phyloP scores from a whole-genome alignment of 2,888 invertebrate genomes.

The Yponomeuta plumbellus region DNA sequence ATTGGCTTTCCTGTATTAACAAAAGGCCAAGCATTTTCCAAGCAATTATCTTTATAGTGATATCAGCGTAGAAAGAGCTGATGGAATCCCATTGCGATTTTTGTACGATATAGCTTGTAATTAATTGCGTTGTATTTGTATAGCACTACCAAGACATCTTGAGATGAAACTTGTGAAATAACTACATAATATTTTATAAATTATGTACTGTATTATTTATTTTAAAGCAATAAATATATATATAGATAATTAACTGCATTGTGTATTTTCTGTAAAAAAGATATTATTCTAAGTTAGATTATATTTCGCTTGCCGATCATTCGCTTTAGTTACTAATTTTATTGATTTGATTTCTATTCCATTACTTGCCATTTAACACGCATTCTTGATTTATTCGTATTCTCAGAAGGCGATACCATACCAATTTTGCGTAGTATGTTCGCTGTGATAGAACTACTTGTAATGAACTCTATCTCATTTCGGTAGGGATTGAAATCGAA shows the following conservation, averaged over 20 bases:
- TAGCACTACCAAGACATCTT: slow-evolving; percentile 31
- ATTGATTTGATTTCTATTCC: slow-evolving; percentile 21
- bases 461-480: not conserved
- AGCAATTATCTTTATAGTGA: not conserved
- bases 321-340: slow-evolving; percentile 33
- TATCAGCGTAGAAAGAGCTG: not conserved
- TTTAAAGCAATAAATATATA: not conserved
- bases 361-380: slow-evolving; percentile 62
- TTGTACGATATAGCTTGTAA: slow-evolving; percentile 20
- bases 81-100: not conserved
- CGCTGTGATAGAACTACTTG: not conserved
- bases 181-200: not conserved
- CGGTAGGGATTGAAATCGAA: not conserved
- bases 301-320: slow-evolving; percentile 56
- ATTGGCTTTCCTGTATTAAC: not conserved
- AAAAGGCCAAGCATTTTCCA: not conserved
- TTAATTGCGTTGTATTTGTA: slow-evolving; percentile 33
- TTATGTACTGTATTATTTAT: slow-evolving; percentile 9
- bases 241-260: slow-evolving; percentile 25
- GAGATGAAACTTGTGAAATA: not conserved
- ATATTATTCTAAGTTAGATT: slow-evolving; percentile 47
- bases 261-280: slow-evolving; percentile 30
- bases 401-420: not conserved
- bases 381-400: slow-evolving; percentile 5
- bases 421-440: not conserved